Conservation (phyloP, 2,888 invertebrate genomes). For the Pyrrhosoma nymphula region DNA sequence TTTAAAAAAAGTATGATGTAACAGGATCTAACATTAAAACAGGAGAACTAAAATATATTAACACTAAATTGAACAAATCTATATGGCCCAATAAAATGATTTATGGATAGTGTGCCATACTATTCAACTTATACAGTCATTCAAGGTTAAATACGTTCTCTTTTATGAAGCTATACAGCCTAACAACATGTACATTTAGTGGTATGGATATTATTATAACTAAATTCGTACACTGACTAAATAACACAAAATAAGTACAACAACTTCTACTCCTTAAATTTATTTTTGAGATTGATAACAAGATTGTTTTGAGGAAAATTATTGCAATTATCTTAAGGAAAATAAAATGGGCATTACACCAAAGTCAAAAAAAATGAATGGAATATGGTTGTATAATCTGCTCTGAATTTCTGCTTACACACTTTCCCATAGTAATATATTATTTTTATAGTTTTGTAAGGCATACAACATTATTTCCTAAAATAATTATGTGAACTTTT, state of each 20-base stretch:
- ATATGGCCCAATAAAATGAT: constrained; percentile 31
- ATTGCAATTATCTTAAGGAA: not conserved
- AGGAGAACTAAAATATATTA: constrained; percentile 20
- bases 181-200: constrained; percentile 46
- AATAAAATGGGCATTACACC: not conserved
- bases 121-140: constrained; percentile 53
- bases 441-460: constrained; percentile 14
- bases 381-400: not conserved
- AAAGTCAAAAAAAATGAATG: not conserved
- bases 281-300: constrained; percentile 11
- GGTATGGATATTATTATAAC: constrained; percentile 43
- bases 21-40: constrained; percentile 41
- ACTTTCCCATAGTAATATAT: constrained; percentile 1
- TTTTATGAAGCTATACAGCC: constrained; percentile 34
- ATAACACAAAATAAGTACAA: constrained; percentile 47
- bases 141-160: constrained; percentile 26
- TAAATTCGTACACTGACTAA: constrained; percentile 15
- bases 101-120: constrained; percentile 58
- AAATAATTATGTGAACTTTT: constrained; percentile 12
- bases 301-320: not conserved
- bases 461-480: constrained; percentile 19
- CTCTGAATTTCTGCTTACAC: constrained; percentile 1
- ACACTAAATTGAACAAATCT: not conserved
- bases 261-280: constrained; percentile 23
- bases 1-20: constrained; percentile 39